Evolutionary conservation across 2,113 vertebrate species (phyloP).

Genomic region (Paradisaea rubra): DNA sequence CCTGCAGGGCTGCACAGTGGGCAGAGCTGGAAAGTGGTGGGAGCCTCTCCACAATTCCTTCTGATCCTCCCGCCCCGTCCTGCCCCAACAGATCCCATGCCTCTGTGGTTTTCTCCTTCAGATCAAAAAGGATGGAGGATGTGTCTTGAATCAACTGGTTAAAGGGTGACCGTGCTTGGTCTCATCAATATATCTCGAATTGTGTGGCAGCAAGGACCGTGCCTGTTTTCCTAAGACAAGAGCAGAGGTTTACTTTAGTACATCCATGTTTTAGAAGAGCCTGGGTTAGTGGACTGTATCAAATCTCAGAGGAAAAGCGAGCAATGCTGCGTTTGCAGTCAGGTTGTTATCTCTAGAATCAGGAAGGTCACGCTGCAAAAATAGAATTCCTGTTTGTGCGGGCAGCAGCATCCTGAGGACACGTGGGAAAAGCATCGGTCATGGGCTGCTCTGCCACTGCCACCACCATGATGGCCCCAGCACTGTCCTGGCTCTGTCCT

Average conservation of each 20-base stretch:
- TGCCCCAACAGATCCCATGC: not conserved
- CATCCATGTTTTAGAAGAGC: not conserved
- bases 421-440: not conserved
- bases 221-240: not conserved
- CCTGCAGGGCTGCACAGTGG: rapidly evolving
- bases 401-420: not conserved
- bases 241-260: not conserved
- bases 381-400: not conserved
- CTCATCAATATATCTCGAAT: rapidly evolving
- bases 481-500: not conserved
- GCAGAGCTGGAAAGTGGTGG: not conserved
- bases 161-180: not conserved
- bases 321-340: not conserved
- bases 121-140: not conserved
- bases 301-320: not conserved
- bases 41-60: not conserved
- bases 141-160: not conserved
- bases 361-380: not conserved
- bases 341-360: not conserved
- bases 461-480: not conserved
- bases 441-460: not conserved
- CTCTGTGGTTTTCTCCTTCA: not conserved
- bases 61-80: rapidly evolving
- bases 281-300: not conserved
- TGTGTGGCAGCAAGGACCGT: not conserved